Evolutionary conservation across 2,797 vertebrate genomes (phyloP).

Genomic region (Brachyrhaphis roseni): DNA sequence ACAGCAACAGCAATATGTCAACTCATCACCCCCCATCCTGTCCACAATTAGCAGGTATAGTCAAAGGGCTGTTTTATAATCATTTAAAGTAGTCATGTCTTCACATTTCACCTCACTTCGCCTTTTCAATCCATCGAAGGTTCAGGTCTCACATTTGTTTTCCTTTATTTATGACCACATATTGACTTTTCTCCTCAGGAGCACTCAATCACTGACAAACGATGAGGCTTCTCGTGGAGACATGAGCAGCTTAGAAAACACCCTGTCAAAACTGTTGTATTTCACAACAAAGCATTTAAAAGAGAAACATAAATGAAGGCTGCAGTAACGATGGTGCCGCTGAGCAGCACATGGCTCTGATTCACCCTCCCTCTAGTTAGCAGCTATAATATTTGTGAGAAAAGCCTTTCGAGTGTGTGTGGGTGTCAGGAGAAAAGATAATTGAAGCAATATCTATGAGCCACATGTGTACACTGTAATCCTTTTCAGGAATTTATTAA

Average conservation of each 20-base stretch:
- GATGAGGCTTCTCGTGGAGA: slow-evolving; percentile 51
- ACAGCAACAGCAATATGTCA: slow-evolving; percentile 72
- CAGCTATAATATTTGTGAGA: slow-evolving; percentile 68
- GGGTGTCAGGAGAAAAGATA: slow-evolving; percentile 73
- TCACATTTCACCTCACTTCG: slow-evolving; percentile 28
- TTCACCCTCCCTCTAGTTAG: slow-evolving; percentile 65
- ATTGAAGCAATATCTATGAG: slow-evolving; percentile 73
- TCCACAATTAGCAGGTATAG: slow-evolving; percentile 60
- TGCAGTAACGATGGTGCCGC: slow-evolving; percentile 44
- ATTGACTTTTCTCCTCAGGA: slow-evolving; percentile 72
- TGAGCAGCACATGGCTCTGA: slow-evolving; percentile 46
- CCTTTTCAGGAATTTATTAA: slow-evolving; percentile 73
- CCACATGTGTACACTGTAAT: slow-evolving; percentile 75
- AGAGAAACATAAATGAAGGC: slow-evolving; percentile 64
- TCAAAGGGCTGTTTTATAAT: slow-evolving; percentile 55
- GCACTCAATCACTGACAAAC: slow-evolving; percentile 56
- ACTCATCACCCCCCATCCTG: slow-evolving; percentile 58
- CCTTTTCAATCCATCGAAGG: slow-evolving; percentile 47
- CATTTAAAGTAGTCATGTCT: slow-evolving; percentile 51
- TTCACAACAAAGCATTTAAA: slow-evolving; percentile 65
- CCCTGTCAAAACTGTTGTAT: slow-evolving; percentile 74
- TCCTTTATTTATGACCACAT: slow-evolving; percentile 72
- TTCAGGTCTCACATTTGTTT: slow-evolving; percentile 69
- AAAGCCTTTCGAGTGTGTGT: slow-evolving; percentile 67
- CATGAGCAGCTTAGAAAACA: slow-evolving; percentile 56